Base-by-base conservation (phyloP, 2,888 invertebrate genomes). In the Cryptocephalus moraei region DNA sequence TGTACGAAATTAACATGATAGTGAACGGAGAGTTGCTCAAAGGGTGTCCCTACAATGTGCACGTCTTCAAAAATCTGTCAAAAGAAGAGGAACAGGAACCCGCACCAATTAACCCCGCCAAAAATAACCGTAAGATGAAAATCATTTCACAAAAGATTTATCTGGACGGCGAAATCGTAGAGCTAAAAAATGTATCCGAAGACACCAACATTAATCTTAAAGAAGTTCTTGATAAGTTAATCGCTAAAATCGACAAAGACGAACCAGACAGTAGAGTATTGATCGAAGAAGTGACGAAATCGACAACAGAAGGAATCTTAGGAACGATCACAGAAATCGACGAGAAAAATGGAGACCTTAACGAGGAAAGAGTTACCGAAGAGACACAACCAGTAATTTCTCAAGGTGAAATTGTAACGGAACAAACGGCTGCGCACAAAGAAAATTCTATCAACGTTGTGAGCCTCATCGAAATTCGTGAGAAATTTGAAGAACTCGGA, bases 41-140 rank as follows among this genome's bases (percentile, higher is more conserved):
- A 33, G 80, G 80, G n/a, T 80, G 80, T 14, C 81, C 81, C 1
- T 81, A 74, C 57, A 64, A 64, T 45, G 69, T 79, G 4, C 74
- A 70, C 46, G 73, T 77, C 3, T 56, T 55, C 10, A 53, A 59
- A 43, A 65, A 62, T 45, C 51, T 56, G n/a, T 54, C 58, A 6
- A 50, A 46, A n/a, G 45, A 44, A n/a, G 47, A 46, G 9, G 22
- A 22, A 22, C 22, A 22, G 22, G 22, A 22, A 22, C 2, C 22
- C 6, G 22, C 22, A 22, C 22, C 22, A 49, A 47, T 38, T 4
- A 46, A 49, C 31, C 46, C 47, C 32, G 44, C 47, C 12, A 53
- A 49, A 34, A 45, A 42, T 22, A 55, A 56, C 45, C 57, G 70
- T 64, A 76, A 75, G 43, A 54, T 54, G 36, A 60, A 50, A 48